These are phyloP conservation scores for Zaprionus capensis DNA, from an alignment of 1,140 invertebrate species.

Conservation along the genomic window DNA sequence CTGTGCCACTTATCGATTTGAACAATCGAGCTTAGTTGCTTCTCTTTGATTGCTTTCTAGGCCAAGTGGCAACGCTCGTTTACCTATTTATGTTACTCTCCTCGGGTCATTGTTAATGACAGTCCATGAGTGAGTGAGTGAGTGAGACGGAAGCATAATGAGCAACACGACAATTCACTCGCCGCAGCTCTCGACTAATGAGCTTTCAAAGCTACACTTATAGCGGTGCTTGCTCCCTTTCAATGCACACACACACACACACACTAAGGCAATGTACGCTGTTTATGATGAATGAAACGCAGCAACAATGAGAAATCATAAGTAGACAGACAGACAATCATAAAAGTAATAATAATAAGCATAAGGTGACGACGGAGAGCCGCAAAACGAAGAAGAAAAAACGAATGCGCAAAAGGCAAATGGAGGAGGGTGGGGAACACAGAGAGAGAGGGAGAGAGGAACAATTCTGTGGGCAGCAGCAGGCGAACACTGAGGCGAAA, in stretches of 20 bases:
- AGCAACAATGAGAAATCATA: constrained; percentile 77
- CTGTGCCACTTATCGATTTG: constrained; percentile 8
- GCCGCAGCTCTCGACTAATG: constrained; percentile 50
- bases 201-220: constrained; percentile 67
- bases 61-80: constrained; percentile 67
- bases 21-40: constrained; percentile 3
- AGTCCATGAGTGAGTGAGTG: constrained; percentile 14
- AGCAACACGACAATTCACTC: constrained; percentile 42
- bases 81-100: constrained; percentile 44
- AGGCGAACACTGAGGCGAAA: constrained; percentile 50
- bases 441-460: neutral
- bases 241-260: neutral
- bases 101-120: constrained; percentile 65
- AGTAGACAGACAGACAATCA: constrained; percentile 61
- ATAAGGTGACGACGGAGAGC: constrained; percentile 75
- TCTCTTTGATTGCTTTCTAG: constrained; percentile 74
- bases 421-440: constrained; percentile 3
- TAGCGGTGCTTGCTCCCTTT: constrained; percentile 59
- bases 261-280: constrained; percentile 31
- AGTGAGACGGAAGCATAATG: constrained; percentile 65
- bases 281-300: constrained; percentile 73
- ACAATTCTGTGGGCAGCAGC: constrained; percentile 4
- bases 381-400: constrained; percentile 48
- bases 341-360: constrained; percentile 80
- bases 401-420: constrained; percentile 70